A percentile compares a stretch with the other conserved stretches of the same genome.
phyloP scores from a whole-genome alignment of 1,140 invertebrate genomes.

The Phymastichus coffea region DNA sequence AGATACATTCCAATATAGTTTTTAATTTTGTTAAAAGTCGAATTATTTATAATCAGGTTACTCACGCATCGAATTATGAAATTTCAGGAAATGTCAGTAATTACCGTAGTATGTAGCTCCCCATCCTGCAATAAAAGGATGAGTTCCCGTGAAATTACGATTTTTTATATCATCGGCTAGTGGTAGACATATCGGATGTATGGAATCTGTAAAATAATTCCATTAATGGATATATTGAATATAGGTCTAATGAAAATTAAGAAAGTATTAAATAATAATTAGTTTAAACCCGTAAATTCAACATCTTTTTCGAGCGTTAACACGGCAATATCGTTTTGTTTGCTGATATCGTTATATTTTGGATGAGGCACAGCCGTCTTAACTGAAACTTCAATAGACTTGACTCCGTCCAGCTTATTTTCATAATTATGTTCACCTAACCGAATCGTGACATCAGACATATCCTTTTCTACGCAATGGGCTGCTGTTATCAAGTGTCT shows the following conservation, averaged over 20 bases:
- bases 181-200: conserved; percentile 76
- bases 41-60: too few species aligned
- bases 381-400: conserved; percentile 63
- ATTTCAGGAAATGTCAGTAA: too few species aligned
- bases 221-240: not conserved
- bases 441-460: conserved; percentile 61
- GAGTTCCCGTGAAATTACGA: conserved; percentile 54
- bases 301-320: conserved; percentile 62
- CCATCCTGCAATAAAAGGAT: conserved; percentile 74
- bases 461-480: conserved; percentile 70
- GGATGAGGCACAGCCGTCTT: conserved; percentile 63
- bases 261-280: not conserved
- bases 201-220: conserved; percentile 52
- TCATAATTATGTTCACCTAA: conserved; percentile 71
- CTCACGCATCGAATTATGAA: too few species aligned
- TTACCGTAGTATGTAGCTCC: conserved; percentile 64
- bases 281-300: conserved; percentile 58
- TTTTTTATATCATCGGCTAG: conserved; percentile 50
- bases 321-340: conserved; percentile 75
- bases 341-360: conserved; percentile 61
- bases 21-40: too few species aligned
- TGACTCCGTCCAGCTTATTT: conserved; percentile 60
- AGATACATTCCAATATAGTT: too few species aligned
- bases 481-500: conserved; percentile 77
- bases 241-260: conserved; percentile 7